Evolutionary conservation across 2,888 invertebrate species (phyloP).

Genomic region (Cryptophagus acutangulus): DNA sequence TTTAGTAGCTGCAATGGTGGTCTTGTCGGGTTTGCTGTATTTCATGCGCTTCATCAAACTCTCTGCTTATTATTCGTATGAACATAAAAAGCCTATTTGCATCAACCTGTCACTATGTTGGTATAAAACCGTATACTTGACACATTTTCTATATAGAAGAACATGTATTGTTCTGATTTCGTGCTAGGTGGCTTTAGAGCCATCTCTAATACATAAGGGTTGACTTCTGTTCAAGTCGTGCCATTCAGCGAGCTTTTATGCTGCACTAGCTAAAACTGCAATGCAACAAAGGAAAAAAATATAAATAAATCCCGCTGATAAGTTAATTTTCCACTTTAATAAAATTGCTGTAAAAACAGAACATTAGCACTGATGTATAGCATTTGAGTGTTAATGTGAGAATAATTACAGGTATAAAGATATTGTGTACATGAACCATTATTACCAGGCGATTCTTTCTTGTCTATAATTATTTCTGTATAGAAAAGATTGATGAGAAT

Average conservation of each 20-base stretch:
- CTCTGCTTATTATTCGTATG: constrained; percentile 15
- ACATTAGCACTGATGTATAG: constrained; percentile 1
- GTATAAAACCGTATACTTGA: constrained; percentile 9
- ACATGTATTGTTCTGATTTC: constrained; percentile 9
- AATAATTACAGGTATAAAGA: constrained; percentile 15
- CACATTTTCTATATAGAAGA: constrained; percentile 11
- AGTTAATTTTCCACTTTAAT: not conserved
- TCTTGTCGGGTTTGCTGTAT: constrained; percentile 22
- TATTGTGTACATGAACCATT: not conserved
- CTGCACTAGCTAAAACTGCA: too few relatives aligned
- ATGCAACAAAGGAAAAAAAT: not conserved
- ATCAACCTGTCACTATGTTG: constrained; percentile 14
- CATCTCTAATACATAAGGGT: not conserved
- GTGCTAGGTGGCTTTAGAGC: constrained; percentile 12
- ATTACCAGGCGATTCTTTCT: not conserved
- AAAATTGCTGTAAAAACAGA: not conserved
- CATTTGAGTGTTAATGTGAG: constrained; percentile 28
- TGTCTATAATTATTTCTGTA: constrained; percentile 2
- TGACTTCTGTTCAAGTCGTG: constrained; percentile 2
- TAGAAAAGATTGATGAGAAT: constrained; percentile 4
- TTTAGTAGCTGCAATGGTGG: constrained; percentile 30
- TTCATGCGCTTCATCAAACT: constrained; percentile 16
- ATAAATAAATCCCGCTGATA: not conserved
- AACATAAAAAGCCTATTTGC: constrained; percentile 19
- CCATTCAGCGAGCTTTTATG: too few relatives aligned